These are phyloP conservation scores for Macroteleia sp. DNA, from an alignment of 2,888 invertebrate species.

Conservation along the genomic window DNA sequence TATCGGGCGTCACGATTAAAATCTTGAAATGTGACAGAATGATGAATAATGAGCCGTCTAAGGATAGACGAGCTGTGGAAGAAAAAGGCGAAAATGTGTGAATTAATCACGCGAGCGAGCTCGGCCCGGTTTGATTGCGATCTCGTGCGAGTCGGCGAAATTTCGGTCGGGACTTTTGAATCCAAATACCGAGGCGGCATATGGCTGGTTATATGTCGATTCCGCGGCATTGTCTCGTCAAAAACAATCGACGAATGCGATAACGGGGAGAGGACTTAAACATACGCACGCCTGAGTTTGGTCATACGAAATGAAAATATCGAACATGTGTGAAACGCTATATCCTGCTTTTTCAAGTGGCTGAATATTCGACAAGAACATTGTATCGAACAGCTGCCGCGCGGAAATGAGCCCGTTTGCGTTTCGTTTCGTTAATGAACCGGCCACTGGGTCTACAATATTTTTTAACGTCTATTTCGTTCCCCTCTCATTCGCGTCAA, in stretches of 20 bases:
- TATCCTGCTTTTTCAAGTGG: conserved; percentile 55
- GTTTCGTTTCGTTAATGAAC: conserved; percentile 55
- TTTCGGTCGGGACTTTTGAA: conserved; percentile 8
- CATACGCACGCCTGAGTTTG: conserved; percentile 9
- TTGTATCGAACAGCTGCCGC: conserved; percentile 52
- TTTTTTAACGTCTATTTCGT: too few relatives aligned
- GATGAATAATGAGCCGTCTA: conserved; percentile 32
- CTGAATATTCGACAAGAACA: conserved; percentile 45
- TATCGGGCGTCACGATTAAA: conserved; percentile 27
- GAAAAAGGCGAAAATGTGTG: conserved; percentile 32
- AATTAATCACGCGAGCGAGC: conserved; percentile 30
- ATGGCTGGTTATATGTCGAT: conserved; percentile 12
- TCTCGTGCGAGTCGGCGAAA: conserved; percentile 2
- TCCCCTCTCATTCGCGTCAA: too few relatives aligned
- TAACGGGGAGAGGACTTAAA: conserved; percentile 4
- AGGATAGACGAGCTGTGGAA: conserved; percentile 5
- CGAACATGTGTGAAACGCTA: conserved; percentile 49
- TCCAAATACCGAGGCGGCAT: conserved; percentile 8
- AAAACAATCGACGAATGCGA: conserved; percentile 35
- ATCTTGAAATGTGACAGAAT: conserved; percentile 17
- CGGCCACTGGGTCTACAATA: too few relatives aligned
- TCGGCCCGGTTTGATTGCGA: conserved; percentile 3
- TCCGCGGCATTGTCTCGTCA: conserved; percentile 37
- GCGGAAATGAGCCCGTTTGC: conserved; percentile 37
- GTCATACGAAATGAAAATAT: conserved; percentile 40